A percentile compares a stretch with the other conserved stretches of the same genome.
Evolutionary conservation across 2,797 vertebrate species (phyloP).

Genomic region (Crenuchus spilurus): DNA sequence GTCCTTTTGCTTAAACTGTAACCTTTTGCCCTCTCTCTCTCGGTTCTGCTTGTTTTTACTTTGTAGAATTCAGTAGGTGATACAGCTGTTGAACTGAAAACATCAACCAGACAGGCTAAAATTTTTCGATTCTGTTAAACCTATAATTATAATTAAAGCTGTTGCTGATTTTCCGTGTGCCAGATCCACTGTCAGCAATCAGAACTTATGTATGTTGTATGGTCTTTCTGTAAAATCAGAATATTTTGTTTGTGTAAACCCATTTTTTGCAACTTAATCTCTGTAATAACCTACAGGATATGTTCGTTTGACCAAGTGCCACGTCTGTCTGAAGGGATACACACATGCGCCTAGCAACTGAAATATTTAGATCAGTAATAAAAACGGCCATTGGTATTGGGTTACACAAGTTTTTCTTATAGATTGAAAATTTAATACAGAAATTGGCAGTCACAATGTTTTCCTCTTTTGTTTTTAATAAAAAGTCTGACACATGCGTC

Average conservation of each 20-base stretch:
- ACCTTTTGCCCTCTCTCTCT: constrained; percentile 47
- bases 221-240: constrained; percentile 20
- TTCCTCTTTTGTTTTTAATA: constrained; percentile 73
- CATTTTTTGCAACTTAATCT: constrained; percentile 29
- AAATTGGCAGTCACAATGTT: constrained; percentile 48
- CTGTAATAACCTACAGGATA: constrained; percentile 30
- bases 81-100: constrained; percentile 33
- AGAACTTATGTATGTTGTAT: constrained; percentile 36
- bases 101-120: constrained; percentile 33
- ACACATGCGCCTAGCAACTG: constrained; percentile 46
- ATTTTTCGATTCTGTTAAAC: constrained; percentile 47
- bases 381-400: constrained; percentile 36
- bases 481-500: constrained; percentile 66
- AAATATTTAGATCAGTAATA: constrained; percentile 49
- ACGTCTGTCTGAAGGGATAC: constrained; percentile 44
- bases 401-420: constrained; percentile 31
- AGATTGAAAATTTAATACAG: constrained; percentile 36
- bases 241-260: constrained; percentile 15
- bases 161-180: constrained; percentile 27
- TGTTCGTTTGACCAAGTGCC: constrained; percentile 20
- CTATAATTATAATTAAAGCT: constrained; percentile 26
- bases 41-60: constrained; percentile 60
- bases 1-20: constrained; percentile 58
- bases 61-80: constrained; percentile 47
- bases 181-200: neutral